phyloP scores from a whole-genome alignment of 2,797 vertebrate species.

The Cryptoprocta ferox region DNA sequence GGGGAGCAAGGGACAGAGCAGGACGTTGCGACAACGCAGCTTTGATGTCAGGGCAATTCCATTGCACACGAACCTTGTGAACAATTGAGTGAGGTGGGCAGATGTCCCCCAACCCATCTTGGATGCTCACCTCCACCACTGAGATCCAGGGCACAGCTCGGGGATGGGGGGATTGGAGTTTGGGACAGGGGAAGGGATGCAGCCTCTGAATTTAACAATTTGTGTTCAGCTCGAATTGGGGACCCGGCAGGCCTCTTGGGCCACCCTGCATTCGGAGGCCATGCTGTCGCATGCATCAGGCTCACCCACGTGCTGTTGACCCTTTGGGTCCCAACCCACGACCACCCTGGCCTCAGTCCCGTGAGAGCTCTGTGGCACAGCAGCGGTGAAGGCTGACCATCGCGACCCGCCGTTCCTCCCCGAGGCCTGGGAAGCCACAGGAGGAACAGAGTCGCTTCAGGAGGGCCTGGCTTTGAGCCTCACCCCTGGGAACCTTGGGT shows the following conservation, averaged over 20 bases:
- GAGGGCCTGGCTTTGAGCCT: neutral
- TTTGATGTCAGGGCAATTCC: neutral
- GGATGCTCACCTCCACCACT: neutral
- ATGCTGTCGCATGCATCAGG: rapidly evolving
- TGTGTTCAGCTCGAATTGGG: neutral
- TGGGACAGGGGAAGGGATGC: too few species aligned
- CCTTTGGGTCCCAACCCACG: neutral
- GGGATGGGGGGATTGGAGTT: neutral
- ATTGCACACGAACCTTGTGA: neutral
- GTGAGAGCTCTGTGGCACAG: neutral
- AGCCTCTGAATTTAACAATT: neutral
- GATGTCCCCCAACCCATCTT: neutral
- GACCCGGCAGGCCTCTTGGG: neutral
- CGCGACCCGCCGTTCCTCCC: neutral
- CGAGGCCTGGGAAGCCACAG: rapidly evolving
- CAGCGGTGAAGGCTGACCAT: rapidly evolving
- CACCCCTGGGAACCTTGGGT: too few species aligned
- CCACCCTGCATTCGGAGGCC: neutral
- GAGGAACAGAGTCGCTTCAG: neutral
- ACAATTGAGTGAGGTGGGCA: neutral
- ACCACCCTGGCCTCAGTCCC: too few species aligned
- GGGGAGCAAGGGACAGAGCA: neutral
- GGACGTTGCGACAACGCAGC: neutral
- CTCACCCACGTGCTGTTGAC: neutral
- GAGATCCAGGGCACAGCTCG: too few species aligned